Conservation (phyloP, 2,113 vertebrate genomes). For the Tursiops truncatus region DNA sequence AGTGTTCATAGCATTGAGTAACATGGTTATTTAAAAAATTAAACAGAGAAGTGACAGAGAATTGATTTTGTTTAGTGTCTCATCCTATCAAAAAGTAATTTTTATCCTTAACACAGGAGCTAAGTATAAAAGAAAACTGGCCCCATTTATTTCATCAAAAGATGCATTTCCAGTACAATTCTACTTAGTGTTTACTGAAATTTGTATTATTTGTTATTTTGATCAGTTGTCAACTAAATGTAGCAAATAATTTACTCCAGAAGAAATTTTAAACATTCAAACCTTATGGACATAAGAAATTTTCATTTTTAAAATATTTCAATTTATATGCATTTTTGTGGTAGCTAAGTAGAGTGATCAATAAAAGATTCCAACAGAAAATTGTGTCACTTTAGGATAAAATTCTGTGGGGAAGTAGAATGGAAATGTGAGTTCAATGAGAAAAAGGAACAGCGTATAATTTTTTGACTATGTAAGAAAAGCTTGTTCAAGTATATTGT, state of each 20-base stretch:
- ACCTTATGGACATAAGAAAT: not conserved
- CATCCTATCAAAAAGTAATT: not conserved
- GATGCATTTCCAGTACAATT: not conserved
- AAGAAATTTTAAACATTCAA: not conserved
- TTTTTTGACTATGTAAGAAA: not conserved
- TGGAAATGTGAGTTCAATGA: not conserved
- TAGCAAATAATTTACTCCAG: not conserved
- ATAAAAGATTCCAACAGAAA: not conserved
- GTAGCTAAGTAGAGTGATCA: not conserved
- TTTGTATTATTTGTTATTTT: not conserved
- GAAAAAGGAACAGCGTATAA: not conserved
- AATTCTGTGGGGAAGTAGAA: not conserved
- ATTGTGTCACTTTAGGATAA: not conserved
- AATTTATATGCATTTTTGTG: not conserved
- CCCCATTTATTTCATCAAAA: not conserved
- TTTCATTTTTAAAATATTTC: not conserved
- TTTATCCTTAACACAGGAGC: not conserved
- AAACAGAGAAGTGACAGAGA: not conserved
- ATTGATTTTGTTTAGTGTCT: not conserved
- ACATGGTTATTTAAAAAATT: not conserved
- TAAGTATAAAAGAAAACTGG: not conserved
- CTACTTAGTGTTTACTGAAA: not conserved
- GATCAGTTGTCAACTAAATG: not conserved
- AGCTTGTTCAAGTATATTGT: not conserved
- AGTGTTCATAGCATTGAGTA: not conserved